phyloP scores from a whole-genome alignment of 2,797 vertebrate species.

The Channa striata region DNA sequence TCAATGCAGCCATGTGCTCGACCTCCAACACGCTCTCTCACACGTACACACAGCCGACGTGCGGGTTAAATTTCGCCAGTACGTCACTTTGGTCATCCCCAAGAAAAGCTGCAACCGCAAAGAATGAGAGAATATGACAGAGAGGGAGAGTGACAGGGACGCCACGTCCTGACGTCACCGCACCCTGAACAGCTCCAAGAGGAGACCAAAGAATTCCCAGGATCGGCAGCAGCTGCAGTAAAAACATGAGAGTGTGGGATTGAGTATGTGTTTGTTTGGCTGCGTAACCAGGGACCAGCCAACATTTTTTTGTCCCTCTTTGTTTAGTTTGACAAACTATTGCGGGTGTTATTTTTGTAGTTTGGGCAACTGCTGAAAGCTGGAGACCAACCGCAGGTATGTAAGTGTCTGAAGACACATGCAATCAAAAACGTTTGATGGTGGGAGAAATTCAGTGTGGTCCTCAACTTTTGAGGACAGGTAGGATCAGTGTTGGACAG shows the following conservation, averaged over 20 bases:
- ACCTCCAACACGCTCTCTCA: background rate
- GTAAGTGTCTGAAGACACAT: background rate
- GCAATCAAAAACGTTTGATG: too few relatives aligned
- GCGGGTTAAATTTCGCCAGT: conserved; percentile 55
- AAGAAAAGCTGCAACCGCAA: conserved; percentile 52
- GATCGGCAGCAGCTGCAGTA: conserved; percentile 54
- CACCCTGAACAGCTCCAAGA: conserved; percentile 69
- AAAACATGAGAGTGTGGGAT: conserved; percentile 45
- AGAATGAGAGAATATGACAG: conserved; percentile 4
- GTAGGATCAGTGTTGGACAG: too few relatives aligned
- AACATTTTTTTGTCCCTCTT: background rate
- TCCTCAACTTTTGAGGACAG: too few relatives aligned
- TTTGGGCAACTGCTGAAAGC: conserved; percentile 3
- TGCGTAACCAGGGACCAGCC: background rate
- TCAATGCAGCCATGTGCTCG: background rate
- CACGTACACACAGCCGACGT: conserved; percentile 11
- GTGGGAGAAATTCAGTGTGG: too few relatives aligned
- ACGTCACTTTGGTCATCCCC: conserved; percentile 60
- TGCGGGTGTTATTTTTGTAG: background rate
- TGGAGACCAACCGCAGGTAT: background rate
- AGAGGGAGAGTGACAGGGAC: conserved; percentile 44
- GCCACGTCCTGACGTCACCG: conserved; percentile 61
- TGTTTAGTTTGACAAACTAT: background rate
- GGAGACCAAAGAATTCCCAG: conserved; percentile 60
- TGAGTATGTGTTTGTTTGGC: conserved; percentile 28